These are phyloP conservation scores for Pocillopora meandrina DNA, from an alignment of 92 coral and sea anemone species.

Conservation along the genomic window DNA sequence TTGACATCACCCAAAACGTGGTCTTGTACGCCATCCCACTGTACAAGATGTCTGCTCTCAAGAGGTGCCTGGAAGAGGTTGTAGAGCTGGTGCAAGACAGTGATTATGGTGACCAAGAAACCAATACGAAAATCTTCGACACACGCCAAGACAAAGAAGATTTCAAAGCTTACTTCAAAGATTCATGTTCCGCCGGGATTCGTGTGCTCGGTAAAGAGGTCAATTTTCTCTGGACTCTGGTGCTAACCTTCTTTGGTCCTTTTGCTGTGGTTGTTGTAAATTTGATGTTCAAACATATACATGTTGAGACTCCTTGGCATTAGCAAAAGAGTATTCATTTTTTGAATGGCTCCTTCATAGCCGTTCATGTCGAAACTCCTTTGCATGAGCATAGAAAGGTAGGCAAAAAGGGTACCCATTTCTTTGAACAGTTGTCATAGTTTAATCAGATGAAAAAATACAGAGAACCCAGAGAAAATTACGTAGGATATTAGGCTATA, in stretches of 20 bases:
- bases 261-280: constrained; percentile 32
- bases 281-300: constrained; percentile 48
- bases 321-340: not conserved
- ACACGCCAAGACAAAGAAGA: constrained; percentile 28
- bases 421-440: too few relatives aligned
- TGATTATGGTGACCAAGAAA: constrained; percentile 9
- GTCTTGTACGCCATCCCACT: constrained; percentile 40
- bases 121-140: constrained; percentile 10
- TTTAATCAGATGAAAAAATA: too few relatives aligned
- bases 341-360: too few relatives aligned
- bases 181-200: constrained; percentile 12
- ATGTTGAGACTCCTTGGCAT: constrained; percentile 2
- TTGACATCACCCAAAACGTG: constrained; percentile 36
- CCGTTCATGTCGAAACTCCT: too few relatives aligned
- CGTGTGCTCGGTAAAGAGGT: constrained; percentile 30
- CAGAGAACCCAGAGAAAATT: too few relatives aligned
- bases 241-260: constrained; percentile 33
- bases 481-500: too few relatives aligned
- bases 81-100: constrained; percentile 15
- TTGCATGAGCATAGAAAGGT: too few relatives aligned
- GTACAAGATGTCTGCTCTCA: constrained; percentile 36
- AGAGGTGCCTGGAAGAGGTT: constrained; percentile 16
- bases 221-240: constrained; percentile 27
- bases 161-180: not conserved
- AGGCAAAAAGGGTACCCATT: too few relatives aligned